Percentiles rank a stretch among this genome's conserved stretches.
These are phyloP conservation scores for Diorhabda elongata DNA, from an alignment of 1,140 invertebrate species.

Conservation along the genomic window DNA sequence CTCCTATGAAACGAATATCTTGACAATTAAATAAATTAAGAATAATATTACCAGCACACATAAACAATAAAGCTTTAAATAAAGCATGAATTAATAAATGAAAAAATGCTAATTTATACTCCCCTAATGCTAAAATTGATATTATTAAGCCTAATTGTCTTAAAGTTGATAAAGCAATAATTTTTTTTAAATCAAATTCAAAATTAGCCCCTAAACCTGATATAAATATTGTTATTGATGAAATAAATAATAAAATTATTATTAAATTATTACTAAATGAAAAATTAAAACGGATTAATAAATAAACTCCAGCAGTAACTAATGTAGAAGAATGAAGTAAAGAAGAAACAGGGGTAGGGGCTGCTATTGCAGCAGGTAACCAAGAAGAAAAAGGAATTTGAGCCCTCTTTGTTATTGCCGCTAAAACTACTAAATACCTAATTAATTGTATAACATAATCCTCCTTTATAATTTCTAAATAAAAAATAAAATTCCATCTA, in stretches of 20 bases:
- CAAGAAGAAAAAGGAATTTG: slow-evolving; percentile 70
- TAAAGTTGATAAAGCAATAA: slow-evolving; percentile 69
- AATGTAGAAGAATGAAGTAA: slow-evolving; percentile 73
- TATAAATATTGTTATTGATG: slow-evolving; percentile 58
- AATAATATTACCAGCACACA: too few species aligned
- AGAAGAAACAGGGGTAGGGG: slow-evolving; percentile 64
- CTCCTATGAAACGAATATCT: too few species aligned
- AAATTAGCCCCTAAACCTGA: slow-evolving; percentile 55
- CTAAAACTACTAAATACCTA: slow-evolving; percentile 51
- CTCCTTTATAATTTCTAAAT: slow-evolving; percentile 49
- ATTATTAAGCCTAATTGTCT: slow-evolving; percentile 66
- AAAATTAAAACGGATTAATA: slow-evolving; percentile 62
- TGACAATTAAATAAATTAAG: too few species aligned
- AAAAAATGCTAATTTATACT: slow-evolving; percentile 55
- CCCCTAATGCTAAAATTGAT: slow-evolving; percentile 52
- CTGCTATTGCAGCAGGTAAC: slow-evolving; percentile 64
- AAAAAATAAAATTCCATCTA: slow-evolving; percentile 52
- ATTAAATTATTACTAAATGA: slow-evolving; percentile 39
- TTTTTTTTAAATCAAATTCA: slow-evolving; percentile 65
- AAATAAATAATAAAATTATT: slow-evolving; percentile 44
- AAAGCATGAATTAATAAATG: slow-evolving; percentile 54
- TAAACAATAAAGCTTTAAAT: too few species aligned
- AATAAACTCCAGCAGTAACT: slow-evolving; percentile 67
- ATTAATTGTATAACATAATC: slow-evolving; percentile 48
- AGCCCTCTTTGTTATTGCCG: slow-evolving; percentile 66